phyloP scores from a whole-genome alignment of 2,113 vertebrate genomes.

The Phodopus roborovskii region DNA sequence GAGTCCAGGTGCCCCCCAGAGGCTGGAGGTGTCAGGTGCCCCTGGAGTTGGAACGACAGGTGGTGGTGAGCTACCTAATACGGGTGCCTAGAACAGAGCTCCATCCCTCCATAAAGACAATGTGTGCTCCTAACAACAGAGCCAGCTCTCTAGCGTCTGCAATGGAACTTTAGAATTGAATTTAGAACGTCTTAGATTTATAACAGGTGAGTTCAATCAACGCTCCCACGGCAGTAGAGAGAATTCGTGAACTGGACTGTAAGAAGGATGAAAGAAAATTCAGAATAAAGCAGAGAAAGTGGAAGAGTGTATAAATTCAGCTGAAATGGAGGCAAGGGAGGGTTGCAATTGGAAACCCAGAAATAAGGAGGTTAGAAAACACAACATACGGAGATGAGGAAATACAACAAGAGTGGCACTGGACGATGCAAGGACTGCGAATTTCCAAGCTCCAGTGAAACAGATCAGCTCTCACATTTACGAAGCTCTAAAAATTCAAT shows the following conservation, averaged over 20 bases:
- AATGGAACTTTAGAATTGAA: not conserved
- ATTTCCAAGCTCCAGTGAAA: constrained; percentile 5
- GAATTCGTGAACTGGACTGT: not conserved
- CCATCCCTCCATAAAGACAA: no score
- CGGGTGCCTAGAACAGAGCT: no score
- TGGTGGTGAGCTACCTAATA: no score
- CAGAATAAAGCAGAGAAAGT: not conserved
- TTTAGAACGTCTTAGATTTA: not conserved
- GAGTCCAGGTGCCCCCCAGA: not conserved
- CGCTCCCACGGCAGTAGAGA: not conserved
- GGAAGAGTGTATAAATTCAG: not conserved
- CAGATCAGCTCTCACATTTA: not conserved
- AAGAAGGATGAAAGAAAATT: constrained; percentile 17
- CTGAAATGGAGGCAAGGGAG: not conserved
- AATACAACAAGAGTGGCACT: not conserved
- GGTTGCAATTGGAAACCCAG: not conserved
- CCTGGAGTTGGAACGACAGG: not conserved
- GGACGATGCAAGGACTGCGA: not conserved
- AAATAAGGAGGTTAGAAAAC: not conserved
- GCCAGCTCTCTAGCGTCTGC: not conserved
- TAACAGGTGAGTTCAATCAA: not conserved
- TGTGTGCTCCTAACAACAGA: not conserved
- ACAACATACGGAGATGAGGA: not conserved
- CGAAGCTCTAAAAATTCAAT: constrained; percentile 15
- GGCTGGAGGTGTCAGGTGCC: no score